Base-by-base conservation (phyloP, 2,113 vertebrate species). In the Phaetusa simplex region DNA sequence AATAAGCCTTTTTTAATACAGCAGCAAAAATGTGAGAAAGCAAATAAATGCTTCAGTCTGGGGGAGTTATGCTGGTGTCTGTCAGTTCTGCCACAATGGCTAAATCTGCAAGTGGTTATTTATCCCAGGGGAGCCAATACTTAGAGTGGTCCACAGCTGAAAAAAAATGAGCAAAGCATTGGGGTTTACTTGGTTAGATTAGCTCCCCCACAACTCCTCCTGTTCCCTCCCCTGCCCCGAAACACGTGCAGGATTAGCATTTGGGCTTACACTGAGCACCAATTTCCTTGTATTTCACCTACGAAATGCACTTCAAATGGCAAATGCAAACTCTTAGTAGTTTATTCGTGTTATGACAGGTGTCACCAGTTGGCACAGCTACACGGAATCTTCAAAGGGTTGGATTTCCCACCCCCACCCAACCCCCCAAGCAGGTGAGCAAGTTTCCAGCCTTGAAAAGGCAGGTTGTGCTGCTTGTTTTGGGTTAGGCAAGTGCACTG, bases 271-370 rank as follows among this genome's bases (percentile, higher is more conserved):
- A 27, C 16, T 64, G 55, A 95, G 9, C 23, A 82, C 67, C 38
- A 43, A 9, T 93, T 91, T 95, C 90, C 65, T 74, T 67, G 43
- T 88, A 88, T 92, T 93, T 96, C 80, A 84, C 56, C 52, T 79
- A 86, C 47, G 74, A 81, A 91, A 71, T 53, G 70, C 61, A 40
- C 40, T 88, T 95, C 72, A 86, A 49, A 71, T 95, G 52, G 65
- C 69, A 96, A 74, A 86, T 81, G n/a, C 67, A 38, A 87, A 56
- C 52, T 84, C 81, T n/a, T 58, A 40, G 70, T 56, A 86, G 67
- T 70, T 92, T 70, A 91, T 89, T 91, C 78, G 38, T 95, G 80
- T 93, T 95, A 64, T 78, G 83, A 90, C 83, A 97, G 88, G 83
- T 96, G 94, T 76, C 94, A 91, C 20, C 38, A 13, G 10, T 53